Evolutionary conservation across 2,888 invertebrate species (phyloP).

Genomic region (Lysandra bellargus): DNA sequence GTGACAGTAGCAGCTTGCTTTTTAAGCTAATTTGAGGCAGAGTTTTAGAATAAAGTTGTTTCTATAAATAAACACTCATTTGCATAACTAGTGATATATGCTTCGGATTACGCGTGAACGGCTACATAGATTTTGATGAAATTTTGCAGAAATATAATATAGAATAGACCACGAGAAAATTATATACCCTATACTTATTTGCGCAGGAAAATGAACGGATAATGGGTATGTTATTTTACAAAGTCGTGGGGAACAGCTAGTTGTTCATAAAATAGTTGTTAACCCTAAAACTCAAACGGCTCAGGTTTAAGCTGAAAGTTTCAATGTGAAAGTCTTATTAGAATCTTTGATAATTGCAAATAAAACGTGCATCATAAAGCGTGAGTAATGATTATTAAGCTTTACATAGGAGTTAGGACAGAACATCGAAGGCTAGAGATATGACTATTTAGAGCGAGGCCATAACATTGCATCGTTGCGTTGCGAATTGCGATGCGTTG

Average conservation of each 20-base stretch:
- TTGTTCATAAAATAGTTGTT: not conserved
- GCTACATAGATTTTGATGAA: not conserved
- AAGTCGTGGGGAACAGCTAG: not conserved
- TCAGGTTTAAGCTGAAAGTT: not conserved
- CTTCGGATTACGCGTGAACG: not conserved
- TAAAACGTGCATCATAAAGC: not conserved
- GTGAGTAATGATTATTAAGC: not conserved
- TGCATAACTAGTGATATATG: not conserved
- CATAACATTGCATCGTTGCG: no score
- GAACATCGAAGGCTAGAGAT: not conserved
- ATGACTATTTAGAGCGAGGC: not conserved
- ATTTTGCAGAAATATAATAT: not conserved
- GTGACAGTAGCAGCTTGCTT: not conserved
- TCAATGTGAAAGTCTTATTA: not conserved
- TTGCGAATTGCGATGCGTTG: not conserved
- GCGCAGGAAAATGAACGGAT: not conserved
- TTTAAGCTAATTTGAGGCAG: not conserved
- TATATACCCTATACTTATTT: not conserved
- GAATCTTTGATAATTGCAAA: not conserved
- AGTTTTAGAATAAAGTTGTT: not conserved
- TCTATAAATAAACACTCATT: no score
- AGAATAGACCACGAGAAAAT: not conserved
- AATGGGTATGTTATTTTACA: no score
- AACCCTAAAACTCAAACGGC: not conserved
- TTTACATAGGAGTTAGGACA: no score